Percentiles rank a stretch among this genome's conserved stretches.
Conservation (phyloP, 2,113 vertebrate genomes). For the Xiphorhynchus elegans region DNA sequence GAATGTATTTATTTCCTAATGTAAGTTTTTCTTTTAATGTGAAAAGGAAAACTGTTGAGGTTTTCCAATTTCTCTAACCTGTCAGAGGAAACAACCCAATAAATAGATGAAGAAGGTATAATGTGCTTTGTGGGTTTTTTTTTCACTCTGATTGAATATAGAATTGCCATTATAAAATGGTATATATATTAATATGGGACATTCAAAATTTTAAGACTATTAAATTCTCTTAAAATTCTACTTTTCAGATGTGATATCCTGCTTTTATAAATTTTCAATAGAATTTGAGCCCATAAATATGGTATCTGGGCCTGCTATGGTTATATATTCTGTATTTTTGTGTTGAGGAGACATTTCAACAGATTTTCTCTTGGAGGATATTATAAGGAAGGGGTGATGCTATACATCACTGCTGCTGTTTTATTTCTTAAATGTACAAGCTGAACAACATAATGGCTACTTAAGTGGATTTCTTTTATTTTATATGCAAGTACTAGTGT, state of each 20-base stretch:
- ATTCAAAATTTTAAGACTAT: background rate
- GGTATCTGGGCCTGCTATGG: background rate
- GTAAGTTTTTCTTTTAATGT: background rate
- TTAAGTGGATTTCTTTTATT: background rate
- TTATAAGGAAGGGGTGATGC: background rate
- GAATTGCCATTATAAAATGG: background rate
- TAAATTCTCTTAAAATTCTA: background rate
- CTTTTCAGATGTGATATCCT: background rate
- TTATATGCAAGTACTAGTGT: background rate
- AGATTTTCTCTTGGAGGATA: background rate
- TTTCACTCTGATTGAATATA: background rate
- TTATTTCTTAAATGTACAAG: background rate
- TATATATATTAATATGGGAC: background rate
- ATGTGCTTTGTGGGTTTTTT: background rate
- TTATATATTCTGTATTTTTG: background rate
- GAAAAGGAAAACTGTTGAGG: background rate
- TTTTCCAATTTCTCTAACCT: background rate
- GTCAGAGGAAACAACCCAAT: background rate
- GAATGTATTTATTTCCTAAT: background rate
- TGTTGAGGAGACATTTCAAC: background rate
- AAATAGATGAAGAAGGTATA: background rate
- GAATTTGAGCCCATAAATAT: background rate
- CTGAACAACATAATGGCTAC: background rate
- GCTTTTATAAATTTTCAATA: background rate
- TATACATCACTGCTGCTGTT: background rate